A percentile compares a stretch with the other conserved stretches of the same genome.
phyloP scores from a whole-genome alignment of 2,888 invertebrate genomes.

The Ophion obscuratus region DNA sequence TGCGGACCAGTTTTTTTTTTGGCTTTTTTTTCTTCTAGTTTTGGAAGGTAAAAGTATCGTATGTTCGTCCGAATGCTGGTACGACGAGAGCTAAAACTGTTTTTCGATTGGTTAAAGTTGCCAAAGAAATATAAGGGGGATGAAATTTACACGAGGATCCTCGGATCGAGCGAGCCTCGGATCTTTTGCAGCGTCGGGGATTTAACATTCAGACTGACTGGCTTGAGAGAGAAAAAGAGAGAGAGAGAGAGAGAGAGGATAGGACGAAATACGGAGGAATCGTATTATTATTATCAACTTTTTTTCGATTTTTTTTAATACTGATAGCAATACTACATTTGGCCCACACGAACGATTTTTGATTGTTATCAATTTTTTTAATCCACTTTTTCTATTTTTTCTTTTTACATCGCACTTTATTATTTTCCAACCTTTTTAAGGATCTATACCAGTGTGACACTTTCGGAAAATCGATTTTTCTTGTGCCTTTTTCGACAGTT shows the following conservation, averaged over 20 bases:
- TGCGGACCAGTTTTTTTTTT: constrained; percentile 40
- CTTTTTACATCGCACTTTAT: not conserved
- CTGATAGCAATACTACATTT: not conserved
- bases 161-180: constrained; percentile 27
- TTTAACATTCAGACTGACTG: constrained; percentile 25
- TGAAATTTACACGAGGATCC: constrained; percentile 32
- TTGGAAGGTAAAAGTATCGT: constrained; percentile 15
- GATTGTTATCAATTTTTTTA: not conserved
- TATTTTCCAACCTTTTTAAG: no score
- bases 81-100: constrained; percentile 64
- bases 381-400: not conserved
- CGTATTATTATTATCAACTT: not conserved
- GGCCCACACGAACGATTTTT: not conserved
- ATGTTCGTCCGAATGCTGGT: constrained; percentile 38
- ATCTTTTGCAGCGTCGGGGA: constrained; percentile 35
- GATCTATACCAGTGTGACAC: no score
- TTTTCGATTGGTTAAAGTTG: constrained; percentile 76
- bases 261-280: constrained; percentile 18
- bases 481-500: no score
- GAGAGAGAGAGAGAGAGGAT: constrained; percentile 47
- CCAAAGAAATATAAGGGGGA: constrained; percentile 48
- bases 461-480: no score
- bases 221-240: not conserved
- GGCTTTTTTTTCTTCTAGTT: constrained; percentile 10
- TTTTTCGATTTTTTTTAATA: not conserved